phyloP scores from a whole-genome alignment of 2,113 vertebrate genomes.

The Fregetta grallaria region DNA sequence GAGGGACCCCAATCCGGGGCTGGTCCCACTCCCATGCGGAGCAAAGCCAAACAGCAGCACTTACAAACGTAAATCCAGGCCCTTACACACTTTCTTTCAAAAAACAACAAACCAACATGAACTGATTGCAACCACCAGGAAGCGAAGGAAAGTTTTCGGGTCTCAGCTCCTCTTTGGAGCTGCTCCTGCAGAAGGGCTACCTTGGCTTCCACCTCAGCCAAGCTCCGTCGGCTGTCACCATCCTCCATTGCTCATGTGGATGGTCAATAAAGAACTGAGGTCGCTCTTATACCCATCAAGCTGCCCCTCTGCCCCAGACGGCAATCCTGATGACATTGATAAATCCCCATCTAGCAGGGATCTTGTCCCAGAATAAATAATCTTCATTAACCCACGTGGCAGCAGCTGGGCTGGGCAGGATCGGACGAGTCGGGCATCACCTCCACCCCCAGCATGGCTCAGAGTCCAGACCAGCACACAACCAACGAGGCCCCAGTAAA shows the following conservation, averaged over 20 bases:
- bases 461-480: background rate
- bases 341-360: background rate
- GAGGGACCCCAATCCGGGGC: background rate
- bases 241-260: background rate
- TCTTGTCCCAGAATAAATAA: background rate
- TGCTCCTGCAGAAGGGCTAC: background rate
- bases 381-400: accelerated
- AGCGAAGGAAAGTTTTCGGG: background rate
- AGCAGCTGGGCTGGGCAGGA: background rate
- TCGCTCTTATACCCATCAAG: background rate
- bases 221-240: accelerated
- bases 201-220: background rate
- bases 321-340: background rate
- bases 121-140: background rate
- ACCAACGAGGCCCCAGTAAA: background rate
- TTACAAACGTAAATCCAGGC: background rate
- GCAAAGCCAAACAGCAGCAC: background rate
- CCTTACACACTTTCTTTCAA: accelerated
- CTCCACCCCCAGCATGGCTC: accelerated
- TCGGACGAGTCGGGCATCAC: accelerated
- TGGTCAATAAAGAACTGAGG: background rate
- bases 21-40: accelerated
- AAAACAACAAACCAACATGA: background rate
- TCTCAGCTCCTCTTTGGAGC: background rate
- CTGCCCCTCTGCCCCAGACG: background rate